Evolutionary conservation across 92 coral and sea anemone species (phyloP).

Genomic region (Isaurus tuberculatus): DNA sequence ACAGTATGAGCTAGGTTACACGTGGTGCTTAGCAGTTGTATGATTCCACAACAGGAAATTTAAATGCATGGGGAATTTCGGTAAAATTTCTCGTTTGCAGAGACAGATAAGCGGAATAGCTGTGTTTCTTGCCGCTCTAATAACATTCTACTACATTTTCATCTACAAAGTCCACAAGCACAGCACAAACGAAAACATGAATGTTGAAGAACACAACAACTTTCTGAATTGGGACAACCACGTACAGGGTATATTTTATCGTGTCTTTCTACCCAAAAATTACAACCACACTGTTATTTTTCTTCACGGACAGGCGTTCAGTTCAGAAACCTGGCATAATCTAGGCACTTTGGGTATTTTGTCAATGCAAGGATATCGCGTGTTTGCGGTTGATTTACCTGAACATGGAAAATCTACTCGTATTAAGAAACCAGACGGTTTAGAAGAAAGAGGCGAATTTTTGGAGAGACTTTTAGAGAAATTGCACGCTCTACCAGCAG

Average conservation of each 20-base stretch:
- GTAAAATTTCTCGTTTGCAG: neutral
- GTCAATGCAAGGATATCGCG: conserved; percentile 69
- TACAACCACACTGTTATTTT: conserved; percentile 59
- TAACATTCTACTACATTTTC: conserved; percentile 2
- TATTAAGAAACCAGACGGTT: conserved; percentile 46
- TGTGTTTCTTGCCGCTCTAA: neutral
- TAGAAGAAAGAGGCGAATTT: conserved; percentile 56
- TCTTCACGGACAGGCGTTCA: conserved; percentile 78
- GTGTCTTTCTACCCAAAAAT: conserved; percentile 54
- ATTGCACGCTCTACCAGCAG: conserved; percentile 56
- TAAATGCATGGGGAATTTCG: conserved; percentile 28
- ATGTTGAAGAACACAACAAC: conserved; percentile 22
- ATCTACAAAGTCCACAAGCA: neutral
- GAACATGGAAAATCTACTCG: conserved; percentile 70
- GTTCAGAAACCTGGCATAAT: conserved; percentile 79
- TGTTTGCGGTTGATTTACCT: conserved; percentile 83
- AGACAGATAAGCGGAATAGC: conserved; percentile 1
- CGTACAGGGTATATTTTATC: conserved; percentile 73
- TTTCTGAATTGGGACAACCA: conserved; percentile 55
- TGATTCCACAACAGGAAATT: too few species aligned
- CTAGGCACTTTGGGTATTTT: conserved; percentile 74
- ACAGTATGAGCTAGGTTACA: too few species aligned
- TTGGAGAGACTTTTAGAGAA: conserved; percentile 55
- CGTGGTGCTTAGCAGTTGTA: too few species aligned
- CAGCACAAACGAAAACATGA: neutral